Evolutionary conservation across 2,888 invertebrate species (phyloP).

Genomic region (Cordilura impudica): DNA sequence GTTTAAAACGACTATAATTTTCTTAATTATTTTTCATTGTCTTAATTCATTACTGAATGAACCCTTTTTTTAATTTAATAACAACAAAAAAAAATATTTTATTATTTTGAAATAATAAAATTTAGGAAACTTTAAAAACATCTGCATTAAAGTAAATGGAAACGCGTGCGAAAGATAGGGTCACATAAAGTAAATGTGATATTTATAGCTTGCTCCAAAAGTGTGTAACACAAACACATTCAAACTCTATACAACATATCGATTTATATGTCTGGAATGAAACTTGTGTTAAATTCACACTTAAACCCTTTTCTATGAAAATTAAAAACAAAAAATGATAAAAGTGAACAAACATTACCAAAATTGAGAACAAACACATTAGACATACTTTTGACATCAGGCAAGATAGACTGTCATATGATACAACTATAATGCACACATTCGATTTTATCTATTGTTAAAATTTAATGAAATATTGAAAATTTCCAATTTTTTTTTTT

Average conservation of each 20-base stretch:
- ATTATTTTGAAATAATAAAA: not conserved
- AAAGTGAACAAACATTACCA: constrained; percentile 26
- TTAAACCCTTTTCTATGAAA: constrained; percentile 37
- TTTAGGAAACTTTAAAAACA: constrained; percentile 39
- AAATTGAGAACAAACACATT: constrained; percentile 10
- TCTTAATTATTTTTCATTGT: too few species aligned
- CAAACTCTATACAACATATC: not conserved
- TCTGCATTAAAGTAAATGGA: constrained; percentile 56
- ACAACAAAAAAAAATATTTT: not conserved
- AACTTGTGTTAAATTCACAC: not conserved
- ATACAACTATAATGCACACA: not conserved
- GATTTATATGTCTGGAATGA: not conserved
- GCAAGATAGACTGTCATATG: not conserved
- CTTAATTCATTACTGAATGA: too few species aligned
- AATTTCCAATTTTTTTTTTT: constrained; percentile 68
- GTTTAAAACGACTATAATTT: too few species aligned
- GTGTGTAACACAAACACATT: constrained; percentile 13
- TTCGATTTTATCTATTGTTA: constrained; percentile 51
- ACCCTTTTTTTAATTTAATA: not conserved
- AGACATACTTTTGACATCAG: constrained; percentile 31
- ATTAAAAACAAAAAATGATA: not conserved
- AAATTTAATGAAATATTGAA: constrained; percentile 64
- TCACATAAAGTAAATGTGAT: not conserved
- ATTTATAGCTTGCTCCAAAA: constrained; percentile 32
- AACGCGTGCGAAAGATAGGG: constrained; percentile 51